phyloP scores from a whole-genome alignment of 2,113 vertebrate genomes.

The Symphodus melops region DNA sequence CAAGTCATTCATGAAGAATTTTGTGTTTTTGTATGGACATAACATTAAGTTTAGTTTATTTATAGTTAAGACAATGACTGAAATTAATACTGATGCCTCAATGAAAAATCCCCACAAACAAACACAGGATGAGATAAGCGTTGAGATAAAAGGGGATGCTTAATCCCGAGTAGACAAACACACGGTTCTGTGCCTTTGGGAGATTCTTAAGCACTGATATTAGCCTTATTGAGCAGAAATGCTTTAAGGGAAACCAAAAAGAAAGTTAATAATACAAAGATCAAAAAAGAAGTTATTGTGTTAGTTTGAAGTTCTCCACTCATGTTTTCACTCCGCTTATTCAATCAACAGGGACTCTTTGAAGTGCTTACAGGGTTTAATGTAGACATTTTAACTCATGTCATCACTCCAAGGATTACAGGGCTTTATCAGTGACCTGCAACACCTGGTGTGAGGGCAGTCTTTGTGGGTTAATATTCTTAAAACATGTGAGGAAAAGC shows the following conservation, averaged over 20 bases:
- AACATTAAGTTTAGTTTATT: no score
- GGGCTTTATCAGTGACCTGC: conserved; percentile 36
- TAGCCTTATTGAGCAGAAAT: not conserved
- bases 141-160: no score
- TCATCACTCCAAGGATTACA: conserved; percentile 35
- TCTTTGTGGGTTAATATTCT: conserved; percentile 10
- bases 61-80: no score
- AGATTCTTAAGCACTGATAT: not conserved
- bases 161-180: no score
- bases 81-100: no score
- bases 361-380: conserved; percentile 40
- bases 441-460: conserved; percentile 35
- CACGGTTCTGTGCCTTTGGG: not conserved
- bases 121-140: no score
- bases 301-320: conserved; percentile 8
- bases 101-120: no score
- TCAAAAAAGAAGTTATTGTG: conserved; percentile 20
- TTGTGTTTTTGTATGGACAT: no score
- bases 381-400: conserved; percentile 43
- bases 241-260: conserved; percentile 12
- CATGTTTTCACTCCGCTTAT: conserved; percentile 29
- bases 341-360: conserved; percentile 22
- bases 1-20: no score
- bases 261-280: not conserved
- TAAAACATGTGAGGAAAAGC: conserved; percentile 27